Percentiles rank a stretch among this genome's conserved stretches.
These are phyloP conservation scores for Volucella inflata DNA, from an alignment of 2,888 invertebrate species.

Conservation along the genomic window DNA sequence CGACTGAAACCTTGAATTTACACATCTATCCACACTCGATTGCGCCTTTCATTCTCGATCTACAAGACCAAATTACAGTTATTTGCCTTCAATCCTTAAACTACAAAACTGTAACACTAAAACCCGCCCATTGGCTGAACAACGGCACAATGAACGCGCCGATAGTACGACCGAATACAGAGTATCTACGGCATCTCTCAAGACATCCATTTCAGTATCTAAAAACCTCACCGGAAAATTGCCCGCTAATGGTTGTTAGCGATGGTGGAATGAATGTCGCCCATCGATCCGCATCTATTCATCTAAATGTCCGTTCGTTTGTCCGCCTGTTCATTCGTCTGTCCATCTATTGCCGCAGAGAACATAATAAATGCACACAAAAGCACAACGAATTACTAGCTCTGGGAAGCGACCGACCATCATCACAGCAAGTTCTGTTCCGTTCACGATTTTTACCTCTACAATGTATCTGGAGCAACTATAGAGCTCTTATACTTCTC, in stretches of 20 bases:
- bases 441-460: conserved; percentile 29
- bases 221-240: conserved; percentile 1
- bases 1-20: too few species aligned
- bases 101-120: conserved; percentile 55
- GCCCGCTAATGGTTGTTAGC: neutral
- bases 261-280: conserved; percentile 64
- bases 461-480: conserved; percentile 61
- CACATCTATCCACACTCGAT: too few species aligned
- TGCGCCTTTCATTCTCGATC: neutral
- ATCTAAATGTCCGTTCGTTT: conserved; percentile 21
- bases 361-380: conserved; percentile 27
- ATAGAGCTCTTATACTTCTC: neutral
- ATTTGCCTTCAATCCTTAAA: conserved; percentile 40
- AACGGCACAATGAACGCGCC: conserved; percentile 15
- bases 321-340: neutral
- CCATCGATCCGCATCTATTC: conserved; percentile 50
- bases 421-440: conserved; percentile 28
- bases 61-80: conserved; percentile 60
- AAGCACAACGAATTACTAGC: conserved; percentile 21
- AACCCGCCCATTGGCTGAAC: conserved; percentile 53
- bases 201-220: neutral
- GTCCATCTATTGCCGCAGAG: conserved; percentile 43
- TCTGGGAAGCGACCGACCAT: neutral
- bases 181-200: conserved; percentile 6
- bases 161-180: neutral